Conservation (phyloP, 1,140 invertebrate genomes). For the Drosophila miranda region DNA sequence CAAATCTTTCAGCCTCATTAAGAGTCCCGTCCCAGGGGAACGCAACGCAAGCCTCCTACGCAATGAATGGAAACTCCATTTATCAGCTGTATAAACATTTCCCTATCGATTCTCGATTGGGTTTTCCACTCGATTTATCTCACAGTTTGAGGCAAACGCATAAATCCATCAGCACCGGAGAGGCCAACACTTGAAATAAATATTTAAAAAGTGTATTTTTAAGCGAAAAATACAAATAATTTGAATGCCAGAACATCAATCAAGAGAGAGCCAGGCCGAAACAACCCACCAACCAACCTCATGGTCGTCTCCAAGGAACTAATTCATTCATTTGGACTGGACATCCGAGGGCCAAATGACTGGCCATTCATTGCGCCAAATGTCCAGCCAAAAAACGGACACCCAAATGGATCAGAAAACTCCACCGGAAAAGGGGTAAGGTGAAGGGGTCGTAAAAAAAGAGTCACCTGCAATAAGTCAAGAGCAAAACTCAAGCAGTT, state of each 20-base stretch:
- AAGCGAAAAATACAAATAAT: conserved; percentile 47
- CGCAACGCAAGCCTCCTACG: conserved; percentile 3
- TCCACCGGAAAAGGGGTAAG: conserved; percentile 21
- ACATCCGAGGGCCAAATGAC: conserved; percentile 44
- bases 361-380: conserved; percentile 68
- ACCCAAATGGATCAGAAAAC: conserved; percentile 38
- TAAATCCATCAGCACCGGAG: conserved; percentile 71
- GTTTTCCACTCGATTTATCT: conserved; percentile 72
- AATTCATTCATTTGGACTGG: conserved; percentile 71
- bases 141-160: conserved; percentile 81
- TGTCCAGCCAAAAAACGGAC: conserved; percentile 51
- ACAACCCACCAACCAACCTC: not conserved
- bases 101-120: conserved; percentile 49
- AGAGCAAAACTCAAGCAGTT: conserved; percentile 44
- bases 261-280: conserved; percentile 7
- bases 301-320: conserved; percentile 64
- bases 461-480: conserved; percentile 73
- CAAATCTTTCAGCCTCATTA: conserved; percentile 40
- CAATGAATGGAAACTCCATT: conserved; percentile 30
- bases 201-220: conserved; percentile 63
- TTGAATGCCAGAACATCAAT: conserved; percentile 28
- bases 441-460: conserved; percentile 18
- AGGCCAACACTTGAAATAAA: conserved; percentile 65
- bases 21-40: conserved; percentile 1
- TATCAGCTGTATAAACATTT: conserved; percentile 62